Evolutionary conservation across 2,888 invertebrate species (phyloP).

Genomic region (Penaeus monodon): DNA sequence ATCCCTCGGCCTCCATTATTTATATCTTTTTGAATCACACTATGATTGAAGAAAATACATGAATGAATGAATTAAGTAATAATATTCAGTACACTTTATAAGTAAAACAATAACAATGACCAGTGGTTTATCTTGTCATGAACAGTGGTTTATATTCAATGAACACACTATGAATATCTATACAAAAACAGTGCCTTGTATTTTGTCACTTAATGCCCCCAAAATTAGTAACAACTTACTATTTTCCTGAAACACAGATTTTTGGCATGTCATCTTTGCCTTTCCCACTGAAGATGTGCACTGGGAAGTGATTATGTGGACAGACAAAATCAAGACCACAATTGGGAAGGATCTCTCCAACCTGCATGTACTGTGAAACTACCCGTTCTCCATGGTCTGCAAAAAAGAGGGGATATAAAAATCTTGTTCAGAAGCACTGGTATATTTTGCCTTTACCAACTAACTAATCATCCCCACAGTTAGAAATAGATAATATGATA

Average conservation of each 20-base stretch:
- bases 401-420: background rate
- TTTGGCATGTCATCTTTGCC: slow-evolving; percentile 72
- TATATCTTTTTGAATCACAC: slow-evolving; percentile 70
- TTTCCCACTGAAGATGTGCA: slow-evolving; percentile 72
- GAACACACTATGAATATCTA: background rate
- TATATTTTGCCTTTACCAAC: too few species aligned
- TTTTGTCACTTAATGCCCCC: background rate
- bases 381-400: slow-evolving; percentile 43
- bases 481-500: too few species aligned
- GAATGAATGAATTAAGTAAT: background rate
- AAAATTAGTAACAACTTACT: slow-evolving; percentile 69
- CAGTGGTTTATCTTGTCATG: too few species aligned
- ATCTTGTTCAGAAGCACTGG: background rate
- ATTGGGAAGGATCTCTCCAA: slow-evolving; percentile 68
- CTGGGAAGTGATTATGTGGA: slow-evolving; percentile 69
- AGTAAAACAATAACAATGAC: too few species aligned
- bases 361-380: slow-evolving; percentile 29
- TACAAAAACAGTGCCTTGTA: background rate
- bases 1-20: slow-evolving; percentile 74
- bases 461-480: too few species aligned
- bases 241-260: slow-evolving; percentile 73
- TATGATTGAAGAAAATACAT: slow-evolving; percentile 65
- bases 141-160: too few species aligned
- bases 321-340: slow-evolving; percentile 72
- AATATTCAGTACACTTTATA: too few species aligned